Percentiles rank a stretch among this genome's conserved stretches.
These are phyloP conservation scores for Nematolebias whitei DNA, from an alignment of 2,113 vertebrate species.

Conservation along the genomic window DNA sequence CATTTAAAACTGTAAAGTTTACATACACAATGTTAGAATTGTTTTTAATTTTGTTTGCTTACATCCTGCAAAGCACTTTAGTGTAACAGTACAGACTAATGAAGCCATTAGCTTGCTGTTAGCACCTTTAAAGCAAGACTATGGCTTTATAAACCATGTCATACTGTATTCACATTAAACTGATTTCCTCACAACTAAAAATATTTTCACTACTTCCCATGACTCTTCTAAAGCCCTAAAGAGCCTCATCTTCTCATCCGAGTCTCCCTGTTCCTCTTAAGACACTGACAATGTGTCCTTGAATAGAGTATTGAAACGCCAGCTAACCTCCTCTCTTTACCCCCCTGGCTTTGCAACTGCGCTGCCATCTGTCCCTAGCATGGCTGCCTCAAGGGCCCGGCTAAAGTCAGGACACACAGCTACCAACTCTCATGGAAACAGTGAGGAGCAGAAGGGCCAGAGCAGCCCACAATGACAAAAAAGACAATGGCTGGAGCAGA, in stretches of 20 bases:
- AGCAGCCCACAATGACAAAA: slow-evolving; percentile 12
- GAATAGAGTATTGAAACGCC: slow-evolving; percentile 54
- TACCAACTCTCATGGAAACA: slow-evolving; percentile 43
- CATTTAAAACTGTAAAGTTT: no score
- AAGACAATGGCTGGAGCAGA: slow-evolving; percentile 13
- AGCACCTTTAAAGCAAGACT: slow-evolving; percentile 2
- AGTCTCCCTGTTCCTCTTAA: slow-evolving; percentile 18
- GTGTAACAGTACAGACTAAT: no score
- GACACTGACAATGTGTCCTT: slow-evolving; percentile 58
- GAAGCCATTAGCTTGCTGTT: no score
- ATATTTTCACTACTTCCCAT: slow-evolving; percentile 17
- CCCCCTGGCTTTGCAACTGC: slow-evolving; percentile 76
- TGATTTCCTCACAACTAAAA: slow-evolving; percentile 19
- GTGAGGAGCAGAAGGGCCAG: slow-evolving; percentile 19
- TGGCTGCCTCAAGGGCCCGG: slow-evolving; percentile 60
- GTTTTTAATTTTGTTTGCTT: background rate
- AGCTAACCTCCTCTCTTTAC: slow-evolving; percentile 63
- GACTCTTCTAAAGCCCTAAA: slow-evolving; percentile 19
- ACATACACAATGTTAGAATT: background rate
- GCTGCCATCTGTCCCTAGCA: slow-evolving; percentile 78
- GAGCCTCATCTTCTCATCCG: slow-evolving; percentile 2
- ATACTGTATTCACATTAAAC: background rate
- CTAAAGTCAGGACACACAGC: slow-evolving; percentile 49
- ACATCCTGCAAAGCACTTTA: background rate
- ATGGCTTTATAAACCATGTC: background rate